Evolutionary conservation across 2,888 invertebrate genomes (phyloP).

Genomic region (Cryptocephalus primarius): DNA sequence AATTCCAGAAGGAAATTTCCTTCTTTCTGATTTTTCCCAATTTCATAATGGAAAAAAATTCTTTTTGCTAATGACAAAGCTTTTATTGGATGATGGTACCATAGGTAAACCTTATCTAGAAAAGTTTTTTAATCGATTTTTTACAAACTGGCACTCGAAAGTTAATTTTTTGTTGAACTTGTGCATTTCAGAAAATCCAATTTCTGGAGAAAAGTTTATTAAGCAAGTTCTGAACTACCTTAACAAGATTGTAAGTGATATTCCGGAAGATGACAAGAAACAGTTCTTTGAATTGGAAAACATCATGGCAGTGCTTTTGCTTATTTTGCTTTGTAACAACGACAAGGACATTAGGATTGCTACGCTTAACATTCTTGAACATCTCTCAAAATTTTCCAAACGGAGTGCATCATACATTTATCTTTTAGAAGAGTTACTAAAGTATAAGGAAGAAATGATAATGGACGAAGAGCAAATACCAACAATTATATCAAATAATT

Average conservation of each 20-base stretch:
- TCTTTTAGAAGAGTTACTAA: constrained; percentile 13
- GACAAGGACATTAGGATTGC: constrained; percentile 6
- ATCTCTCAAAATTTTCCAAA: constrained; percentile 4
- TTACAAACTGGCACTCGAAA: constrained; percentile 8
- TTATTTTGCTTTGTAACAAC: constrained; percentile 6
- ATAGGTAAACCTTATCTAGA: constrained; percentile 12
- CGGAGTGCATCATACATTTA: constrained; percentile 7
- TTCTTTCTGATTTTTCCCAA: constrained; percentile 38
- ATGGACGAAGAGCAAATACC: constrained; percentile 57
- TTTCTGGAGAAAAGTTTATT: constrained; percentile 8
- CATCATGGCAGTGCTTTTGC: constrained; percentile 5
- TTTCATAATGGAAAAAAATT: constrained; percentile 31
- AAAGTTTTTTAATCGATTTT: constrained; percentile 37
- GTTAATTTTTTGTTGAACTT: constrained; percentile 18
- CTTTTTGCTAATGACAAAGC: constrained; percentile 25
- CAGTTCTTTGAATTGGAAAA: constrained; percentile 4
- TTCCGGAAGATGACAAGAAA: constrained; percentile 2
- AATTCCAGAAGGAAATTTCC: constrained; percentile 33
- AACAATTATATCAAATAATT: constrained; percentile 48
- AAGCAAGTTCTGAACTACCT: constrained; percentile 9
- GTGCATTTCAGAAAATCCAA: constrained; percentile 8
- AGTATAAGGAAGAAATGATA: constrained; percentile 42
- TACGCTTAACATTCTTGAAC: constrained; percentile 8
- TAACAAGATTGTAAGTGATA: constrained; percentile 4
- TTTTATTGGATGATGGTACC: constrained; percentile 43